Percentiles rank a stretch among this genome's conserved stretches.
Conservation (phyloP, 1,140 invertebrate species). For the Brachionus calyciflorus region DNA sequence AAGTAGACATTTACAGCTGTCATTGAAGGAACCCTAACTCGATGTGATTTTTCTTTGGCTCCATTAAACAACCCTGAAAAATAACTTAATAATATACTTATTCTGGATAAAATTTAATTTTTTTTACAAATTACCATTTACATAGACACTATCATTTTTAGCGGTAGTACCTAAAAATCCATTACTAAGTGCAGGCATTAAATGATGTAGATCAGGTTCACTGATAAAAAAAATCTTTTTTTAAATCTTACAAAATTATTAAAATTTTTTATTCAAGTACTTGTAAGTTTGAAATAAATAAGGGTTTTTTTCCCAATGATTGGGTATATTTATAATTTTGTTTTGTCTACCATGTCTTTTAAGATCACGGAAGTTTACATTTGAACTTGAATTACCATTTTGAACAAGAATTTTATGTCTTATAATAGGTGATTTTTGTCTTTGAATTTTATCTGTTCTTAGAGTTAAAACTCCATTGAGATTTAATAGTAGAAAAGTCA, state of each 20-base stretch:
- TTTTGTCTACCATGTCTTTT: slow-evolving; percentile 3
- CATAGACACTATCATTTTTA: slow-evolving; percentile 28
- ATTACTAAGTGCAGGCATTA: slow-evolving; percentile 17
- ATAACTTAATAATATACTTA: not conserved
- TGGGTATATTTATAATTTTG: slow-evolving; percentile 23
- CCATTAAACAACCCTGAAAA: slow-evolving; percentile 28
- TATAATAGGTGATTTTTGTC: not conserved
- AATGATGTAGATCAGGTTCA: slow-evolving; percentile 30
- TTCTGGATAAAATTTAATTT: not conserved
- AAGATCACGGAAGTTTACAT: not conserved
- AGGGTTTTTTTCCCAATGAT: slow-evolving; percentile 40
- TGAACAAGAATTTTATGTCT: not conserved
- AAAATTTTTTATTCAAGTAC: too few species aligned
- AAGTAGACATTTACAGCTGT: slow-evolving; percentile 10
- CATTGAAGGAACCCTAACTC: slow-evolving; percentile 38
- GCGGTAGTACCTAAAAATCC: slow-evolving; percentile 21
- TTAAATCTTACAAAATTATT: too few species aligned
- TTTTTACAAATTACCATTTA: not conserved
- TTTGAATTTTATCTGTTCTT: not conserved
- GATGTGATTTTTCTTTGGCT: not conserved
- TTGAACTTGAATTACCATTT: not conserved
- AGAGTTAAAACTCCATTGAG: too few species aligned
- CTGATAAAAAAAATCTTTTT: not conserved
- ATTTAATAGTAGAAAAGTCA: too few species aligned
- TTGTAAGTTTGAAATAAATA: slow-evolving; percentile 38